phyloP scores from a whole-genome alignment of 2,888 invertebrate genomes.

The Antitype chi region DNA sequence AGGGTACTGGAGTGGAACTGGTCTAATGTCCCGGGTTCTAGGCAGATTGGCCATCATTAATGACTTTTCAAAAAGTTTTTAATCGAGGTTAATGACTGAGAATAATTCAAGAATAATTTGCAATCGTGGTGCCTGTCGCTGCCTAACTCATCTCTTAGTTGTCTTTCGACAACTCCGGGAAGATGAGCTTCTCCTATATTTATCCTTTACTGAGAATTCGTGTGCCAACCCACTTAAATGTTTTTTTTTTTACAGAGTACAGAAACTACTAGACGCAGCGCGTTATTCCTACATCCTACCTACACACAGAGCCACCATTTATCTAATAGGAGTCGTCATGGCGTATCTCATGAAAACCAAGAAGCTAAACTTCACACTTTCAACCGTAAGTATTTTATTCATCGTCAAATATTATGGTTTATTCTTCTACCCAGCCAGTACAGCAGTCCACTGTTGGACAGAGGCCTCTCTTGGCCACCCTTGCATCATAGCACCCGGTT shows the following conservation, averaged over 20 bases:
- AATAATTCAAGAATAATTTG: too few relatives aligned
- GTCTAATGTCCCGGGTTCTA: too few relatives aligned
- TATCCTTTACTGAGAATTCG: too few relatives aligned
- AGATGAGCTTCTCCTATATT: too few relatives aligned
- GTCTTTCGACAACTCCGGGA: too few relatives aligned
- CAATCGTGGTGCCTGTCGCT: too few relatives aligned
- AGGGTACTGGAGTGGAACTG: too few relatives aligned
- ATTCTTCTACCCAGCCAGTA: not conserved
- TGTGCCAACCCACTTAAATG: not conserved
- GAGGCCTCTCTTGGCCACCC: too few relatives aligned
- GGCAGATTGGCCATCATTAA: too few relatives aligned
- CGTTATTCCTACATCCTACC: constrained; percentile 89
- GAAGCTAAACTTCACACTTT: constrained; percentile 80
- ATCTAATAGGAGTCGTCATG: constrained; percentile 89
- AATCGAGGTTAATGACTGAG: not conserved
- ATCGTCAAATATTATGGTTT: not conserved
- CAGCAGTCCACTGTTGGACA: too few relatives aligned
- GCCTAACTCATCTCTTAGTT: too few relatives aligned
- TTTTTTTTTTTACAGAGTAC: constrained; percentile 80
- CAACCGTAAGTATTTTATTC: constrained; percentile 78
- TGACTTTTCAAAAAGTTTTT: not conserved
- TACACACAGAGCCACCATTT: constrained; percentile 90
- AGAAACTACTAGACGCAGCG: constrained; percentile 87
- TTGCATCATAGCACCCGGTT: too few relatives aligned
- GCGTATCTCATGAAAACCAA: constrained; percentile 87